Percentiles rank a stretch among this genome's conserved stretches.
phyloP scores from a whole-genome alignment of 1,140 invertebrate species.

The Diploscapter pachys region DNA sequence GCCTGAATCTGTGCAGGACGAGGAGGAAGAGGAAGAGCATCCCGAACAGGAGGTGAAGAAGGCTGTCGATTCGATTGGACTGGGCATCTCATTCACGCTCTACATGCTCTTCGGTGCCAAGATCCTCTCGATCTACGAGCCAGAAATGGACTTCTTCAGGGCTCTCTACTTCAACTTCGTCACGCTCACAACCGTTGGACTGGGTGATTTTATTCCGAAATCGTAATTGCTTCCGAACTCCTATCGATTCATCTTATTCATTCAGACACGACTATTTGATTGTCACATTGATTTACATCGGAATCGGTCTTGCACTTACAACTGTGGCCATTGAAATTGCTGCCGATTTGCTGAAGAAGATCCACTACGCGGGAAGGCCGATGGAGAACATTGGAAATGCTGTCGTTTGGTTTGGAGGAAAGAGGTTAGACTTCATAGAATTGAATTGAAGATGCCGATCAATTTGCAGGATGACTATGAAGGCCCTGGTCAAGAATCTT shows the following conservation, averaged over 20 bases:
- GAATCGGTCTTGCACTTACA: conserved; percentile 47
- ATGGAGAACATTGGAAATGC: conserved; percentile 48
- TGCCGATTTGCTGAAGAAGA: conserved; percentile 46
- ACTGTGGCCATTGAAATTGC: conserved; percentile 55
- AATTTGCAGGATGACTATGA: conserved; percentile 46
- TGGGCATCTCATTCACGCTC: not conserved
- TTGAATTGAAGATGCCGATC: not conserved
- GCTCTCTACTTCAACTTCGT: conserved; percentile 55
- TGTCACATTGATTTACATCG: conserved; percentile 50
- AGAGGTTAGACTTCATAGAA: conserved; percentile 38
- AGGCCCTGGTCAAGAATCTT: conserved; percentile 48
- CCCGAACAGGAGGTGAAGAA: not conserved
- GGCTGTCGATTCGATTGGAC: conserved; percentile 2
- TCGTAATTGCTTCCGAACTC: conserved; percentile 21
- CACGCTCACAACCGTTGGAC: conserved; percentile 52
- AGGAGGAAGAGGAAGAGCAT: not conserved
- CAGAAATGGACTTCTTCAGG: conserved; percentile 54
- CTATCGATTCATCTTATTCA: too few relatives aligned
- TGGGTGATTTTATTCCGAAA: conserved; percentile 50
- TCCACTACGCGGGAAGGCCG: conserved; percentile 52
- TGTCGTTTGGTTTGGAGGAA: conserved; percentile 50
- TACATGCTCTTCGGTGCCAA: conserved; percentile 14
- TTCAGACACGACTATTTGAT: conserved; percentile 35
- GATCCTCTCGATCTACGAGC: conserved; percentile 44
- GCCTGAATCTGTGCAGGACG: not conserved